Evolutionary conservation across 2,113 vertebrate genomes (phyloP).

Genomic region (Myrmecophaga tridactyla): DNA sequence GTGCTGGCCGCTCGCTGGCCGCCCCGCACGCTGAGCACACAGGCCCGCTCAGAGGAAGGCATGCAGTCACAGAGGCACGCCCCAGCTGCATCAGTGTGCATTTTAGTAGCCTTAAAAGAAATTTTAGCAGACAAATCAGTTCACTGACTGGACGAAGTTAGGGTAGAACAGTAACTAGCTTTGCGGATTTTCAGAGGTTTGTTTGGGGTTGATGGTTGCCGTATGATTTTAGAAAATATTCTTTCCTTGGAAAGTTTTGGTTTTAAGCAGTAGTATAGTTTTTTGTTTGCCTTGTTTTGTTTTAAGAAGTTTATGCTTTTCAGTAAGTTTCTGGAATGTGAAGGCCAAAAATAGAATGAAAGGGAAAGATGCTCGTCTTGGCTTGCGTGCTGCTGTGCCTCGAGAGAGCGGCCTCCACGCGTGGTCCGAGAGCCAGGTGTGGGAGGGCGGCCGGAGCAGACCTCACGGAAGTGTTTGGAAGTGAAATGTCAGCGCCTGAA

Average conservation of each 20-base stretch:
- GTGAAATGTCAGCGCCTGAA: neutral
- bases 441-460: neutral
- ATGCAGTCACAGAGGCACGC: neutral
- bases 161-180: neutral
- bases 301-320: slow-evolving; percentile 34
- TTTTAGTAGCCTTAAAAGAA: neutral
- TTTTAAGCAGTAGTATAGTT: neutral
- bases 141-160: neutral
- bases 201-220: neutral
- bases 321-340: neutral
- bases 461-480: neutral
- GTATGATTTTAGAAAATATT: slow-evolving; percentile 13
- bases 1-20: too few relatives aligned
- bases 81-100: neutral
- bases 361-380: neutral
- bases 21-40: too few relatives aligned
- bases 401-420: too few relatives aligned
- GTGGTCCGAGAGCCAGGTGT: neutral
- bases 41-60: neutral
- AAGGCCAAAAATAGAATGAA: neutral
- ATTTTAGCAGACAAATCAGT: neutral
- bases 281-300: neutral
- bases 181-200: neutral
- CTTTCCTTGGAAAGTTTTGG: neutral
- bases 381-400: neutral